A percentile compares a stretch with the other conserved stretches of the same genome.
phyloP scores from a whole-genome alignment of 2,888 invertebrate species.

The Troides oblongomaculatus region DNA sequence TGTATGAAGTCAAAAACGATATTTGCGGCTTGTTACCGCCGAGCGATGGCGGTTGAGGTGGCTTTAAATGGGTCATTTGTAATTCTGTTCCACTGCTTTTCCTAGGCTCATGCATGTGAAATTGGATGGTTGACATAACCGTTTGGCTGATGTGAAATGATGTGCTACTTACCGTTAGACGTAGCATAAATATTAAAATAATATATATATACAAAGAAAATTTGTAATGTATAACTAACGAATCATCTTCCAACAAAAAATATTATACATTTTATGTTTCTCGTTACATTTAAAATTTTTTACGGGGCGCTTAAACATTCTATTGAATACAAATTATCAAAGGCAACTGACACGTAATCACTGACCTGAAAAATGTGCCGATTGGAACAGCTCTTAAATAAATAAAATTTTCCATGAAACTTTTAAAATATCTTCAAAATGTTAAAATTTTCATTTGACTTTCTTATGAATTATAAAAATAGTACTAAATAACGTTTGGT shows the following conservation, averaged over 20 bases:
- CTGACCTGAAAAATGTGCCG: conserved; percentile 14
- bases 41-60: conserved; percentile 6
- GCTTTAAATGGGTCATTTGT: conserved; percentile 25
- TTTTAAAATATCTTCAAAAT: not conserved
- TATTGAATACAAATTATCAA: conserved; percentile 20
- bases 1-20: conserved; percentile 19
- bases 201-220: not conserved
- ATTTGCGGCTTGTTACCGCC: conserved; percentile 13
- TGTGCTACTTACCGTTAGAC: conserved; percentile 7
- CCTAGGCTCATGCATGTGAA: conserved; percentile 12
- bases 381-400: conserved; percentile 14
- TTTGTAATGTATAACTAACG: not conserved
- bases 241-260: not conserved
- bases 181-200: conserved; percentile 11
- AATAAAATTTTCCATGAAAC: conserved; percentile 6
- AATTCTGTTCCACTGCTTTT: conserved; percentile 24
- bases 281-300: conserved; percentile 12
- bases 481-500: not conserved
- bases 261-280: not conserved
- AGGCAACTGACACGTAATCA: conserved; percentile 16
- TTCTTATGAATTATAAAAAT: not conserved
- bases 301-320: conserved; percentile 21
- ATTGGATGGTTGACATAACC: conserved; percentile 22
- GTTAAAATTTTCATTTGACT: not conserved
- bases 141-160: conserved; percentile 7